Evolutionary conservation across 2,113 vertebrate species (phyloP).

Genomic region (Euleptes europaea): DNA sequence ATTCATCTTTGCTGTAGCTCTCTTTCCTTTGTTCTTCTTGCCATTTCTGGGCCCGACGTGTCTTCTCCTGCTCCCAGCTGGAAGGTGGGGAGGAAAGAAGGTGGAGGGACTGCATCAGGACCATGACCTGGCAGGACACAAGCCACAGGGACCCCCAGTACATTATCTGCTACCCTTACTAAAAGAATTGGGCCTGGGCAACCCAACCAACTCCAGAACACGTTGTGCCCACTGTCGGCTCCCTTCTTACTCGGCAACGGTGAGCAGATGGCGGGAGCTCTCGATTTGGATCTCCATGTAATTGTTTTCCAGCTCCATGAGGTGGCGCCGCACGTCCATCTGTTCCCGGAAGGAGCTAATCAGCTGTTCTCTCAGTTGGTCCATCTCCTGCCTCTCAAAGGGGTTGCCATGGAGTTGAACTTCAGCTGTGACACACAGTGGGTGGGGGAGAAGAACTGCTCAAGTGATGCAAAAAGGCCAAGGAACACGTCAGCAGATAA

Average conservation of each 20-base stretch:
- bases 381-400: conserved; percentile 78
- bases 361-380: conserved; percentile 83
- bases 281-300: conserved; percentile 86
- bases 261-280: conserved; percentile 84
- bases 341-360: conserved; percentile 85
- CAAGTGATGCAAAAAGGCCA: background rate
- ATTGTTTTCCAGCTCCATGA: conserved; percentile 87
- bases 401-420: conserved; percentile 82
- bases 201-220: no score
- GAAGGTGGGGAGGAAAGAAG: background rate
- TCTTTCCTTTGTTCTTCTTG: conserved; percentile 81
- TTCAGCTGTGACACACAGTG: conserved; percentile 73
- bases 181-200: background rate
- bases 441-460: background rate
- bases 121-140: background rate
- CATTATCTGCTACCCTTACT: accelerated
- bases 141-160: no score
- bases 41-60: conserved; percentile 77
- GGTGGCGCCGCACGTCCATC: conserved; percentile 83
- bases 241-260: conserved; percentile 80
- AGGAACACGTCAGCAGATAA: background rate
- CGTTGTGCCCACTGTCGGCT: accelerated
- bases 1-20: conserved; percentile 80
- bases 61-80: conserved; percentile 89
- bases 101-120: accelerated